Evolutionary conservation across 2,888 invertebrate genomes (phyloP), one percentile per base, ranked within the genome.

Genomic region (Meiosimyza platycephala): DNA sequence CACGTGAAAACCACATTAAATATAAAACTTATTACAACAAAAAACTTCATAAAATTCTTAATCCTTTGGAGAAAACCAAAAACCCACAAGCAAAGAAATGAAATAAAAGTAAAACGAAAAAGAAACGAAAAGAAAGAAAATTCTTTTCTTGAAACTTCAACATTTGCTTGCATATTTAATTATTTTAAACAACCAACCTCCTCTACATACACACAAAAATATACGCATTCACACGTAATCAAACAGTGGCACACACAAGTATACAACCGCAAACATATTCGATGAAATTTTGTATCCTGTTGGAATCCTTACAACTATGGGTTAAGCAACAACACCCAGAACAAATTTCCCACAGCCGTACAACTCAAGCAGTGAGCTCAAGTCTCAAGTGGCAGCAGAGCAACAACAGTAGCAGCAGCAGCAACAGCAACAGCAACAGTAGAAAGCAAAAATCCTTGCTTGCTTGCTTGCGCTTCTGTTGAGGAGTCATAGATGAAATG

Each of bases 101-200:
- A 40, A 40, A 40, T 9, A 40, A 40, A 57, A 57, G 28, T 18
- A 28, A 18, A 57, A 57, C 9, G 28, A 18, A 13, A 22, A 6
- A 28, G 28, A n/a, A 51, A 15, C 1, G 11, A 11, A 40, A 40
- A 2, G 16, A 62, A 50, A 51, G 51, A 18, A 51, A 64, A 50
- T 22, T 18, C 51, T 64, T 64, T 64, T 64, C 64, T 64, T 64
- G 50, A 40, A 68, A 59, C 68, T 68, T 68, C 59, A 68, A 68
- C 59, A 33, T 68, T 59, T 50, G 50, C 52, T 22, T 57, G 68
- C 68, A 68, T 68, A 68, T 68, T 68, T 68, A 68, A 68, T 68
- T 68, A 68, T 68, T 68, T 68, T 22, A 9, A 59, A 57, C n/a
- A 59, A 57, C n/a, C 67, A 67, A 57, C 55, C 54, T 11, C 50